A percentile compares a stretch with the other conserved stretches of the same genome.
Conservation (phyloP, 2,113 vertebrate species). For the Strix aluco region DNA sequence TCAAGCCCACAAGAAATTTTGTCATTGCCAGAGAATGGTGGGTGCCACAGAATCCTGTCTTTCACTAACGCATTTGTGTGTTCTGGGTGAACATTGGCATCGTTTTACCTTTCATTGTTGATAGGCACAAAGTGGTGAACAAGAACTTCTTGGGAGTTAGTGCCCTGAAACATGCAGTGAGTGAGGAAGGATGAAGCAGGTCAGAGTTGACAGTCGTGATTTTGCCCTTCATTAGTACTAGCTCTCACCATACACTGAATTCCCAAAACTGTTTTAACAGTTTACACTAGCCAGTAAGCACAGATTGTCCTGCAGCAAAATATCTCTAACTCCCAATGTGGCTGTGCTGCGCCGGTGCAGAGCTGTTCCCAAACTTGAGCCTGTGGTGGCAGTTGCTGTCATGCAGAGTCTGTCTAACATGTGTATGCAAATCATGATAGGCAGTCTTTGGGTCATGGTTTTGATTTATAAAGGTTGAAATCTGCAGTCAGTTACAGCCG, state of each 20-base stretch:
- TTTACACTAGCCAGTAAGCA: neutral
- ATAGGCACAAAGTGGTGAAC: neutral
- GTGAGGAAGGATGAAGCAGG: neutral
- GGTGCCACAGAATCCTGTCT: neutral
- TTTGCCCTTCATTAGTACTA: neutral
- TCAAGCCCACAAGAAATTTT: neutral
- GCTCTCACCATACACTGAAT: neutral
- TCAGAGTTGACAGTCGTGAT: neutral
- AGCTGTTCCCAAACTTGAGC: neutral
- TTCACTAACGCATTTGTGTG: neutral
- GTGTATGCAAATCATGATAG: neutral
- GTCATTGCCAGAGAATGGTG: neutral
- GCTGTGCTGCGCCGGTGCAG: neutral
- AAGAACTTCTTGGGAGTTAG: neutral
- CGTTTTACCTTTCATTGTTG: neutral
- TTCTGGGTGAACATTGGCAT: accelerated
- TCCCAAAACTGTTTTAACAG: accelerated
- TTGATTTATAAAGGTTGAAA: neutral
- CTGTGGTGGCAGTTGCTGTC: neutral
- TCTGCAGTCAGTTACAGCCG: neutral
- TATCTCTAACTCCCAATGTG: neutral
- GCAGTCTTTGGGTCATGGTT: neutral
- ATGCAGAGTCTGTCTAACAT: neutral
- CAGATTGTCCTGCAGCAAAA: neutral
- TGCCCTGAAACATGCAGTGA: neutral